phyloP scores from a whole-genome alignment of 2,113 vertebrate genomes.

The Ceyx margarethae region DNA sequence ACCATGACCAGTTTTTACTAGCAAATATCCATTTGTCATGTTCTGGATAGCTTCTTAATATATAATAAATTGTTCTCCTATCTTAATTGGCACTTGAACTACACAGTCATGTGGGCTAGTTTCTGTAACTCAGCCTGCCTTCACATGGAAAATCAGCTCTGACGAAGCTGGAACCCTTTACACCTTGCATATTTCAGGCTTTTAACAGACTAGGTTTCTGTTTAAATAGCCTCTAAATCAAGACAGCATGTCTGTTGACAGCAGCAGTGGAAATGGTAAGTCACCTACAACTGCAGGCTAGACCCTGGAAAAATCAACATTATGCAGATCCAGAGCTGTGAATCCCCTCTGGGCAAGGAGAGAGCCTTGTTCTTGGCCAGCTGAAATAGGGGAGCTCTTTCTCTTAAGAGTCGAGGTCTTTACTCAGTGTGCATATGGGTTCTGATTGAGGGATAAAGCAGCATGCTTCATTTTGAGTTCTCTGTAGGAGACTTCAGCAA shows the following conservation, averaged over 20 bases:
- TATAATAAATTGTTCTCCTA: slow-evolving; percentile 10
- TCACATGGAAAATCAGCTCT: not conserved
- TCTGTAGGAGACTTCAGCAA: not conserved
- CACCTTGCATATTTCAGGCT: not conserved
- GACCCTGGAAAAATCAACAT: not conserved
- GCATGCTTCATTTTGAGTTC: not conserved
- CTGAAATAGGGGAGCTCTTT: not conserved
- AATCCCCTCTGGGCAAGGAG: not conserved
- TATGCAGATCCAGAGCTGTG: not conserved
- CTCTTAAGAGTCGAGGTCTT: no score
- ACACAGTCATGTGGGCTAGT: slow-evolving; percentile 28
- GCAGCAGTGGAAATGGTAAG: not conserved
- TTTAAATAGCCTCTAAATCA: not conserved
- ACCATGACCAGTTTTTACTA: not conserved
- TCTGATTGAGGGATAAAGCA: not conserved
- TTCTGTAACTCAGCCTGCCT: slow-evolving; percentile 30
- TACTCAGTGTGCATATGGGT: not conserved
- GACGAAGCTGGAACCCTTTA: not conserved
- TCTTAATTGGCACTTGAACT: slow-evolving; percentile 57
- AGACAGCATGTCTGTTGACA: not conserved
- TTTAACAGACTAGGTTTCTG: not conserved
- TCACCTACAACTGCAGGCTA: not conserved
- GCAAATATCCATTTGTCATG: not conserved
- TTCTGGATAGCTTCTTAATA: slow-evolving; percentile 38
- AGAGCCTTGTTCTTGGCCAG: not conserved